Evolutionary conservation across 2,888 invertebrate genomes (phyloP).

Genomic region (Acanthoscelides obtectus): DNA sequence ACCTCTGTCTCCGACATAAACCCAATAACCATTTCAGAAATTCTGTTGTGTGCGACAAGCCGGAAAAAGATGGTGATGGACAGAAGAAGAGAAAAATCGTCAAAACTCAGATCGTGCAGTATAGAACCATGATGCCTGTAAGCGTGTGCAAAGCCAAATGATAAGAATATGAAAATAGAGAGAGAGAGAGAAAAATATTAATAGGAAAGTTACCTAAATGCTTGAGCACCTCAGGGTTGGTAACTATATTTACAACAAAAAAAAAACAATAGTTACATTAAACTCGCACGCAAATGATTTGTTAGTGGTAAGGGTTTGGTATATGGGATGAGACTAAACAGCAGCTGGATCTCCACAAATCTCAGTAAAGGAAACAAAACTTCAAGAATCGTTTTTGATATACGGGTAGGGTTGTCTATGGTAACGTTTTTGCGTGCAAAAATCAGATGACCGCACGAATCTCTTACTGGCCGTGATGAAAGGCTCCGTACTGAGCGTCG

Average conservation of each 20-base stretch:
- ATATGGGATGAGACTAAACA: neutral
- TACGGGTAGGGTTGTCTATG: too few species aligned
- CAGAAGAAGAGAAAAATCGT: neutral
- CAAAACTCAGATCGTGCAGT: slow-evolving; percentile 9
- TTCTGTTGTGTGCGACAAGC: neutral
- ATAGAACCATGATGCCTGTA: slow-evolving; percentile 8
- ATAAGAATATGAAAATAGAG: slow-evolving; percentile 22
- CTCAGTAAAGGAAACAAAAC: too few species aligned
- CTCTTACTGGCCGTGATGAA: too few species aligned
- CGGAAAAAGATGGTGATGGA: slow-evolving; percentile 1
- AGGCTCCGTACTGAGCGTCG: too few species aligned
- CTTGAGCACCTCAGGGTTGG: slow-evolving; percentile 48
- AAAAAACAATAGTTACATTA: slow-evolving; percentile 23
- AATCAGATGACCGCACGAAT: too few species aligned
- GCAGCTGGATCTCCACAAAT: neutral
- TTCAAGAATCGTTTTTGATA: too few species aligned
- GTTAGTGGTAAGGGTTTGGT: neutral
- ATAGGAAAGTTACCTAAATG: slow-evolving; percentile 46
- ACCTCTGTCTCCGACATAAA: neutral
- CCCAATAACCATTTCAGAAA: neutral
- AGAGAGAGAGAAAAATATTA: slow-evolving; percentile 27
- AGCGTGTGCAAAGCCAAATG: slow-evolving; percentile 23
- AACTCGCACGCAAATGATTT: neutral
- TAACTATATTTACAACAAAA: slow-evolving; percentile 45
- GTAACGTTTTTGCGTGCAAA: too few species aligned